Base-by-base conservation (phyloP, 2,888 invertebrate genomes). In the Priocnemis perturbator region DNA sequence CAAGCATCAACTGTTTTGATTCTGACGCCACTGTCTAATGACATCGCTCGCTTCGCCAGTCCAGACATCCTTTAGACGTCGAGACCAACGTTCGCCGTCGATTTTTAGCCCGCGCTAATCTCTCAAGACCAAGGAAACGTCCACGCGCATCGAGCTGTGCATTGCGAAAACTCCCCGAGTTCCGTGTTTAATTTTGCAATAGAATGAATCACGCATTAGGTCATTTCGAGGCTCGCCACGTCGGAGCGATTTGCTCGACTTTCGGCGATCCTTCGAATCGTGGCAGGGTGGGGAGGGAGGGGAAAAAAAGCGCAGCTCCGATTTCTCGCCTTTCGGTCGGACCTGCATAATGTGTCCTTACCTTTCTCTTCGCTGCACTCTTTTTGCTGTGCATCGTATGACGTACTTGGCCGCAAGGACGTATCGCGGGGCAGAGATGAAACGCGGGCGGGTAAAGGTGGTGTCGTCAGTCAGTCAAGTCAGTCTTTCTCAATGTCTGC, bases 321-420 rank as follows among this genome's bases (percentile, higher is more conserved):
- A n/a, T 23, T 44, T 20, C 37, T 52, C 30, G 26, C 7, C 20
- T 30, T 55, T 30, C 19, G 44, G 7, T 47, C 44, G n/a, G 68
- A 50, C 56, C 60, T 48, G 14, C 59, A 5, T 15, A 20, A 11
- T 44, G 21, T n/a, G 5, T 62, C 37, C 3, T 20, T 11, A 17
- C 19, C 30, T 66, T 14, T 47, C 37, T 66, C 47, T 57, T 50
- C 52, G 19, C 52, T 21, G 14, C 26, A 45, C 45, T 58, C 44
- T 45, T 64, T 19, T 19, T 47, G 5, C 30, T n/a, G n/a, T 44
- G 52, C 21, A 9, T 19, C 58, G 64, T 17, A 62, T 50, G 23
- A 60, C 48, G 56, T 53, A 52, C 52, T 52, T 37, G 45, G 0
- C 47, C 52, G 60, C 69, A 69, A 69, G 65, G 52, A 69, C 69